These are phyloP conservation scores for Gadopsis bispinosus DNA, from an alignment of 2,797 vertebrate genomes.

Conservation along the genomic window DNA sequence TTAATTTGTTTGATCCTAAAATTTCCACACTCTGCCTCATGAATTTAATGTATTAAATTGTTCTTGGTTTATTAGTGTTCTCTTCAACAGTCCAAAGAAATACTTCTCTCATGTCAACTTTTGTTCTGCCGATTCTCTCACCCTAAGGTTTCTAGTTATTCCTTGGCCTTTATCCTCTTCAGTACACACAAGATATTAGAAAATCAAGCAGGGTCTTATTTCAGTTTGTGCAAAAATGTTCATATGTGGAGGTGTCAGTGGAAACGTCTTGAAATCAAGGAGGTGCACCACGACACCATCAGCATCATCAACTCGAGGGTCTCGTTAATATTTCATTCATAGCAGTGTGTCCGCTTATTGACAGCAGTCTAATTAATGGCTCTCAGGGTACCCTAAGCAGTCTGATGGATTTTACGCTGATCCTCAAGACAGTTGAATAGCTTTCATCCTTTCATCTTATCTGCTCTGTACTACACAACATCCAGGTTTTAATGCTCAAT, in stretches of 20 bases:
- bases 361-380: slow-evolving; percentile 39
- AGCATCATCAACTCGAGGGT: slow-evolving; percentile 5
- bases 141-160: neutral
- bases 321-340: slow-evolving; percentile 26
- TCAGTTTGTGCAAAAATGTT: slow-evolving; percentile 7
- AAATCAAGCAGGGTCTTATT: neutral
- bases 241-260: neutral
- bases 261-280: slow-evolving; percentile 22
- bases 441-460: slow-evolving; percentile 1
- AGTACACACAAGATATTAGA: neutral
- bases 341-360: slow-evolving; percentile 34
- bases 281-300: neutral
- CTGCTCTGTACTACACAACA: neutral
- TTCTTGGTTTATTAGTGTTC: slow-evolving; percentile 9
- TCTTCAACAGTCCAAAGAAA: neutral
- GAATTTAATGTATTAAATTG: slow-evolving; percentile 8
- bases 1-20: slow-evolving; percentile 15
- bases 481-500: slow-evolving; percentile 20
- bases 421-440: slow-evolving; percentile 2
- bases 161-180: neutral
- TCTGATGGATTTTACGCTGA: slow-evolving; percentile 22
- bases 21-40: slow-evolving; percentile 7
- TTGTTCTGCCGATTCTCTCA: neutral
- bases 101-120: neutral
- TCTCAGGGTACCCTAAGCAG: slow-evolving; percentile 21